Evolutionary conservation across 1,140 invertebrate species (phyloP), one percentile per base, ranked within the genome.

Genomic region (Ruditapes philippinarum): DNA sequence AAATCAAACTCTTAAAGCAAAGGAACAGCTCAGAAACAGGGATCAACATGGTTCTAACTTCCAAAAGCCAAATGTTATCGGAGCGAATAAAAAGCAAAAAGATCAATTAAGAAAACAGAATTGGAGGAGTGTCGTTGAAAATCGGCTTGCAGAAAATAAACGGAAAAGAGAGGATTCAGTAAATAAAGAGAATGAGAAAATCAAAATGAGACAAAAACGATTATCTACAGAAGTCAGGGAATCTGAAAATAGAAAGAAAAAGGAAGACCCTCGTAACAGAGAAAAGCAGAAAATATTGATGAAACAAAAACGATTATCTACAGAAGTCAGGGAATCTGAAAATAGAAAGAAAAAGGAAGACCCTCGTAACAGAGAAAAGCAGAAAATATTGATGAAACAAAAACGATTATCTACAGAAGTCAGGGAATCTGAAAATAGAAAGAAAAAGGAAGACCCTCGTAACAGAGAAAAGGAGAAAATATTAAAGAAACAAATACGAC

Each of bases 151-250:
- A 36, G 65, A 68, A 68, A 68, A 68, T 40, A 68, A 68, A 31
- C 28, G 65, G 5, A 68, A 28, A 28, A 68, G 11, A 40, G 65
- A 68, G 9, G 19, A 40, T 68, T 12, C 3, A 45, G 42, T 9
- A 68, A 68, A 68, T 68, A 68, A 22, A 68, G 19, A 68, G 4
- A 68, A 68, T 33, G 65, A 68, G 19, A 68, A 68, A 28, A 68
- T 33, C 9, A 31, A 7, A 45, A 68, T 9, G 36, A 33, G 65
- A 28, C 65, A 68, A 28, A 68, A 40, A 36, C 9, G 65, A 68
- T 9, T 36, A 28, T 68, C 31, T 31, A 9, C 65, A 31, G 65
- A 68, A 68, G 28, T 68, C n/a, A 40, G 31, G 28, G 51, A 54
- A 19, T 22, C 19, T 11, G 51, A 54, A 54, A 54, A 54, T 54